A percentile compares a stretch with the other conserved stretches of the same genome.
phyloP scores from a whole-genome alignment of 1,140 invertebrate genomes.

The Bombus confusus region DNA sequence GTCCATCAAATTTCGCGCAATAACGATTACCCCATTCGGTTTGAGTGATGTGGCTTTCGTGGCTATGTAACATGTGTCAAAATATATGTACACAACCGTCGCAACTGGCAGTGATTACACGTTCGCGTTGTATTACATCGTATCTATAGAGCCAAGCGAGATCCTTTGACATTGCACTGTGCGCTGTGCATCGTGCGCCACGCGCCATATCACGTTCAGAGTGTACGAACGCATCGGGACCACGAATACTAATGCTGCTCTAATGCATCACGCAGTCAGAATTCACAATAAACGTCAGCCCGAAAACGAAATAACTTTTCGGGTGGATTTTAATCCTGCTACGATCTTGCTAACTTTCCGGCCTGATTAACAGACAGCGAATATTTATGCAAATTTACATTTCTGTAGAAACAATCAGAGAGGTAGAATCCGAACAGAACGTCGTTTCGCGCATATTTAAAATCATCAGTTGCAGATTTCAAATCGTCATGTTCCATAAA shows the following conservation, averaged over 20 bases:
- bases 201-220: conserved; percentile 68
- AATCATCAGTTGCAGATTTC: too few relatives aligned
- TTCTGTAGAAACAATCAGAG: too few relatives aligned
- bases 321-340: not conserved
- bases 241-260: conserved; percentile 73
- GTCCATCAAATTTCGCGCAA: conserved; percentile 50
- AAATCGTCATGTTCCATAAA: not conserved
- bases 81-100: conserved; percentile 44
- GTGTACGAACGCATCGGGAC: conserved; percentile 47
- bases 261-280: conserved; percentile 67
- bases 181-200: conserved; percentile 45
- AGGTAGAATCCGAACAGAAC: too few relatives aligned
- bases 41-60: conserved; percentile 31
- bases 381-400: too few relatives aligned
- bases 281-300: conserved; percentile 66
- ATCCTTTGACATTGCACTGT: conserved; percentile 61
- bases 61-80: conserved; percentile 43
- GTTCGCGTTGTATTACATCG: conserved; percentile 43
- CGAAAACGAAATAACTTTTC: not conserved
- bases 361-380: too few relatives aligned
- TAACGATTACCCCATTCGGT: conserved; percentile 52
- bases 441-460: too few relatives aligned
- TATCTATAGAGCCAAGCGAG: conserved; percentile 24
- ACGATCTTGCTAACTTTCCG: not conserved
- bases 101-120: conserved; percentile 61